phyloP scores from a whole-genome alignment of 2,888 invertebrate genomes.

The Tachina fera region DNA sequence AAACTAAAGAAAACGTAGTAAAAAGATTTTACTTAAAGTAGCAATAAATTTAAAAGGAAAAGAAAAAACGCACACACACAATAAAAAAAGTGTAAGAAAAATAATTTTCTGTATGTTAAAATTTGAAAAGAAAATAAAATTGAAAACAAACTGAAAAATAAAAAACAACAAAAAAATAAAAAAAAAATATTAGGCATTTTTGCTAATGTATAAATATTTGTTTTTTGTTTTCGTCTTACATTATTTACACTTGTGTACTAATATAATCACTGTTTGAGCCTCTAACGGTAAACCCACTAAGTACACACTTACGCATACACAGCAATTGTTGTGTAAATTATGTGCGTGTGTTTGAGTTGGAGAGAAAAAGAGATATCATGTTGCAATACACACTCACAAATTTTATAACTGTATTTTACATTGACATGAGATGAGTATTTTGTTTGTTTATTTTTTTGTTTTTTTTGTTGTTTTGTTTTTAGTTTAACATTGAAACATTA shows the following conservation, averaged over 20 bases:
- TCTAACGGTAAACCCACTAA: constrained; percentile 45
- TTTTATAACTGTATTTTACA: constrained; percentile 12
- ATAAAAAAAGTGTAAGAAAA: neutral
- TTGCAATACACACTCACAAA: neutral
- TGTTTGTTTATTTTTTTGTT: too few species aligned
- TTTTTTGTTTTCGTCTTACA: too few species aligned
- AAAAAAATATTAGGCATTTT: neutral
- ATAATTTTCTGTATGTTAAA: neutral
- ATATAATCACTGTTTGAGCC: constrained; percentile 60
- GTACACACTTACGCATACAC: constrained; percentile 50
- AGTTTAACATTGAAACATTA: constrained; percentile 22
- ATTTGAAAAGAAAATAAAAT: constrained; percentile 1
- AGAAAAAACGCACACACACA: neutral
- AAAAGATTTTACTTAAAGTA: neutral
- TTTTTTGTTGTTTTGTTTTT: neutral
- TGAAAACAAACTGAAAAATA: neutral
- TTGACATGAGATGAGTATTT: neutral
- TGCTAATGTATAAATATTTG: neutral
- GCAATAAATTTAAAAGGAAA: neutral
- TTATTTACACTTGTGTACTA: constrained; percentile 16
- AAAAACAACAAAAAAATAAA: neutral
- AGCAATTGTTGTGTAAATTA: neutral
- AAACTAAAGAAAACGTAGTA: neutral
- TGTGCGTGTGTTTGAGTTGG: neutral
- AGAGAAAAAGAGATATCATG: neutral